Percentiles rank a stretch among this genome's conserved stretches.
Evolutionary conservation across 2,888 invertebrate genomes (phyloP).

Genomic region (Tipula confusa): DNA sequence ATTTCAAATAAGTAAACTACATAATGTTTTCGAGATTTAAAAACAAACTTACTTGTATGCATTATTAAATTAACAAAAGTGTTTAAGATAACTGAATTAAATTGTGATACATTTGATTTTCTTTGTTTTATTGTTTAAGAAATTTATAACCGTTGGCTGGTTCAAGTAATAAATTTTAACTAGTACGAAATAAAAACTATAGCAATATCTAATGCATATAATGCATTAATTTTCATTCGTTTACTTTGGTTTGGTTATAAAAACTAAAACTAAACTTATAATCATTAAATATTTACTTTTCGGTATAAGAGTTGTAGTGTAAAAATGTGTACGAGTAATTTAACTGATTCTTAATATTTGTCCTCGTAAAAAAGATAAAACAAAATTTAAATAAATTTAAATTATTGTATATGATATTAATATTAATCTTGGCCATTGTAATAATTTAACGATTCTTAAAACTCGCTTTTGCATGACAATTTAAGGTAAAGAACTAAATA

Average conservation of each 20-base stretch:
- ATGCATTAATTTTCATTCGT: background rate
- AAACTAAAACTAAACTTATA: background rate
- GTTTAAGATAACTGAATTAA: constrained; percentile 6
- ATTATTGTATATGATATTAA: background rate
- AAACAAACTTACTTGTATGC: background rate
- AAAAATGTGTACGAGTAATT: background rate
- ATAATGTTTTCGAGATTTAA: background rate
- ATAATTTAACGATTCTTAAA: background rate
- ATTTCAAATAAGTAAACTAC: background rate
- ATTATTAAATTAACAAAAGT: background rate
- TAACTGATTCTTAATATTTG: background rate
- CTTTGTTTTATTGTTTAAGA: background rate
- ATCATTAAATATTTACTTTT: background rate
- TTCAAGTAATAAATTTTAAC: background rate
- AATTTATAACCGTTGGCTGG: background rate
- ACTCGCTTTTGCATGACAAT: background rate
- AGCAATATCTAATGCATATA: background rate
- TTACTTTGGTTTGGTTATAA: background rate
- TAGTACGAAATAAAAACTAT: background rate
- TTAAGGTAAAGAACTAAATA: background rate
- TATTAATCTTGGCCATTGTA: background rate
- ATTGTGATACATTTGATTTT: background rate
- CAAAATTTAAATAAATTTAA: background rate
- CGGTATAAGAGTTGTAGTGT: background rate
- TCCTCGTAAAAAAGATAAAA: background rate